Percentiles rank a stretch among this genome's conserved stretches.
These are phyloP conservation scores for Apis mellifera DNA, from an alignment of 1,140 invertebrate species.

Conservation along the genomic window DNA sequence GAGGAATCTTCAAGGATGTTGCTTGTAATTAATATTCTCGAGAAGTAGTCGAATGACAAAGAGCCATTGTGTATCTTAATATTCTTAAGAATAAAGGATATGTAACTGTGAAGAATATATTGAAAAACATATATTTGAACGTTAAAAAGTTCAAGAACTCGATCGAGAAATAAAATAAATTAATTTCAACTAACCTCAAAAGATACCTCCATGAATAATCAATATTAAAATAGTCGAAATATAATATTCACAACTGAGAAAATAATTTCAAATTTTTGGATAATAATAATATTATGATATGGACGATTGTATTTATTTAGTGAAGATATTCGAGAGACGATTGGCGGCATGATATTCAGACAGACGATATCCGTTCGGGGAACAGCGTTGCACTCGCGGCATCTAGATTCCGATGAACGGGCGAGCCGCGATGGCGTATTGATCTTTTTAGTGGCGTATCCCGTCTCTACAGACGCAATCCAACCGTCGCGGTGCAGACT, in stretches of 20 bases:
- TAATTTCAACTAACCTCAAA: too few species aligned
- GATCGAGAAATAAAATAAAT: too few species aligned
- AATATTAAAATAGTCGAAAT: too few species aligned
- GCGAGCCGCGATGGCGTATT: conserved; percentile 79
- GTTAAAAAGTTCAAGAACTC: too few species aligned
- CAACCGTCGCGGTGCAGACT: conserved; percentile 72
- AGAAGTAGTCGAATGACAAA: too few species aligned
- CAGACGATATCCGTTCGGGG: conserved; percentile 11
- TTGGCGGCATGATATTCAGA: conserved; percentile 10
- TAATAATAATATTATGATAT: background rate
- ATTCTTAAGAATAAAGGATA: too few species aligned
- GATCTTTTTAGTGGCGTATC: conserved; percentile 80
- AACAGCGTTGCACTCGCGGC: conserved; percentile 69
- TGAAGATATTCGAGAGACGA: background rate
- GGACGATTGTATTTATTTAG: background rate
- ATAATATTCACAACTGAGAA: too few species aligned
- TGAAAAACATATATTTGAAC: too few species aligned
- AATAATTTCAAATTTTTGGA: too few species aligned
- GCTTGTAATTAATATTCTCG: background rate
- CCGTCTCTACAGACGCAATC: conserved; percentile 79
- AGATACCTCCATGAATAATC: too few species aligned
- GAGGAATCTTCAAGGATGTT: background rate
- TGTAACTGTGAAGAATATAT: too few species aligned
- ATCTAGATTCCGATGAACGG: conserved; percentile 74
- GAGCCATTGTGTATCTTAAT: background rate